Percentiles rank a stretch among this genome's conserved stretches.
Conservation (phyloP, 2,797 vertebrate genomes). For the Acanthis flammea region DNA sequence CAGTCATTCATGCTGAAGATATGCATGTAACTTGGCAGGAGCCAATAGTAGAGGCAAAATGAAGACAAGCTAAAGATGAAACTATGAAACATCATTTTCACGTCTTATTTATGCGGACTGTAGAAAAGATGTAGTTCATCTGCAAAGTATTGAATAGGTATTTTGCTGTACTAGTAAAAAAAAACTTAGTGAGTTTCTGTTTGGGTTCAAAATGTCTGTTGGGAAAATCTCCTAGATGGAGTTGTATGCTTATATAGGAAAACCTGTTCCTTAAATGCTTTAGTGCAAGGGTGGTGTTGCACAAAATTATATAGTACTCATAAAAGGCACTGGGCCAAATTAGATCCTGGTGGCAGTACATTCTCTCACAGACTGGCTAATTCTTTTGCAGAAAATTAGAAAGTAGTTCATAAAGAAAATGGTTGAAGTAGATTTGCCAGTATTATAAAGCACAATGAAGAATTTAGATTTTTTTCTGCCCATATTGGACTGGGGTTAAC, state of each 20-base stretch:
- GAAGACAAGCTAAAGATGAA: neutral
- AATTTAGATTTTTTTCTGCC: neutral
- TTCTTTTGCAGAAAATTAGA: neutral
- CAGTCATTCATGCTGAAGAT: neutral
- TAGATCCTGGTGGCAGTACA: neutral
- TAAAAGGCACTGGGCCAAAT: neutral
- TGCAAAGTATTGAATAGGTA: neutral
- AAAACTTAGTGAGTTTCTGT: neutral
- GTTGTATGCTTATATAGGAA: neutral
- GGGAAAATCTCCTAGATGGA: neutral
- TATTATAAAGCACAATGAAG: neutral
- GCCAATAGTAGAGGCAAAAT: neutral
- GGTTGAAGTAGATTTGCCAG: neutral
- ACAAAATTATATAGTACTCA: fast-evolving
- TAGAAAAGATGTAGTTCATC: neutral
- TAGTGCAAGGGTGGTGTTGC: neutral
- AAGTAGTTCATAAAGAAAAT: neutral
- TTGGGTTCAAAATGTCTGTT: fast-evolving
- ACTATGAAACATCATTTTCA: neutral
- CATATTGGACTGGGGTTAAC: neutral
- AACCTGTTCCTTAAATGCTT: neutral
- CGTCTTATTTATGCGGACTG: neutral
- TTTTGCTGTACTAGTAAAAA: neutral
- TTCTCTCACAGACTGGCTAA: neutral
- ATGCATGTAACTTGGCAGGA: neutral